Conservation (phyloP, 2,113 vertebrate genomes). For the Erpornis zantholeuca region DNA sequence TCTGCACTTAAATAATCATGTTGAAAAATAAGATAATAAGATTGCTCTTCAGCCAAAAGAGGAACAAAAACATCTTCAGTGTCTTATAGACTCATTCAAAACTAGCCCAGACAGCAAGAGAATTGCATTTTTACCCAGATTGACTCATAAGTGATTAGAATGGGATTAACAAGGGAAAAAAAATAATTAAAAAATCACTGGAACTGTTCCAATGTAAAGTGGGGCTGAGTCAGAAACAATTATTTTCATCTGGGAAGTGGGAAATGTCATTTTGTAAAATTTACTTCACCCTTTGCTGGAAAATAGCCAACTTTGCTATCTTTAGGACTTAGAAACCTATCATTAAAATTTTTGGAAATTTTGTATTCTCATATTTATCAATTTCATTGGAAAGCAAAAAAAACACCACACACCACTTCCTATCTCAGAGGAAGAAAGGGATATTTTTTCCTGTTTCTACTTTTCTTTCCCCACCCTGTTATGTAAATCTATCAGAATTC, state of each 20-base stretch:
- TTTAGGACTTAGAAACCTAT: rapidly evolving
- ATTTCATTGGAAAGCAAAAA: neutral
- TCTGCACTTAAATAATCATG: neutral
- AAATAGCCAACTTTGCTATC: neutral
- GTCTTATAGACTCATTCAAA: neutral
- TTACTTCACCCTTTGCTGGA: neutral
- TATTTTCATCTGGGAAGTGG: neutral
- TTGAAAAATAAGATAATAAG: neutral
- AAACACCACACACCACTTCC: neutral
- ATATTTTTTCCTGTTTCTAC: neutral
- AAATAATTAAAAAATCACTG: neutral
- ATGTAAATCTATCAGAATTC: neutral
- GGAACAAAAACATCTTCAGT: neutral
- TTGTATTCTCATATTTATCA: neutral
- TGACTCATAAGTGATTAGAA: slow-evolving; percentile 48
- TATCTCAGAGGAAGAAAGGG: neutral
- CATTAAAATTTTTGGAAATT: neutral
- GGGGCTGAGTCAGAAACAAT: slow-evolving; percentile 41
- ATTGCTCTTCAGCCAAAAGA: neutral
- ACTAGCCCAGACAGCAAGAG: slow-evolving; percentile 36
- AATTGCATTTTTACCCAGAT: neutral
- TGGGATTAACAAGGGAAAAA: neutral
- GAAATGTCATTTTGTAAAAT: neutral
- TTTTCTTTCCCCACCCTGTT: neutral
- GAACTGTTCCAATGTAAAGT: neutral